These are phyloP conservation scores for Heliothis virescens DNA, from an alignment of 1,140 invertebrate genomes.

Conservation along the genomic window DNA sequence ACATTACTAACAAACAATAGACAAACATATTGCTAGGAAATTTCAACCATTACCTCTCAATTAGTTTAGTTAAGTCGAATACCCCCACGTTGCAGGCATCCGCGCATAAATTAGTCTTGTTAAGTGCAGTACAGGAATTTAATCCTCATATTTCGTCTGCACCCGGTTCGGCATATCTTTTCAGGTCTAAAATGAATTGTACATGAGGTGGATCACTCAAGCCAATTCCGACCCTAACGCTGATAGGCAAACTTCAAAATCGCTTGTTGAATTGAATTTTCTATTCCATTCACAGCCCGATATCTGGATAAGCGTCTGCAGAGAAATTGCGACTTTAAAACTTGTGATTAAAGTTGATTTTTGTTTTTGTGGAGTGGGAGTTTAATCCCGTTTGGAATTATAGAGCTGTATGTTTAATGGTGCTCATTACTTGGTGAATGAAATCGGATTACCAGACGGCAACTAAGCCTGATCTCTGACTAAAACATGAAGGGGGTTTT, in stretches of 20 bases:
- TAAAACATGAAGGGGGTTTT: conserved; percentile 61
- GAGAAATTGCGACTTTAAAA: background rate
- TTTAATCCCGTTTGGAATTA: conserved; percentile 41
- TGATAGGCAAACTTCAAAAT: conserved; percentile 42
- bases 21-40: conserved; percentile 44
- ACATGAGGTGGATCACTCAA: conserved; percentile 56
- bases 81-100: conserved; percentile 67
- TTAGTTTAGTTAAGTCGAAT: conserved; percentile 81
- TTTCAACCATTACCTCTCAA: conserved; percentile 78
- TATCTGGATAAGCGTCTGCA: conserved; percentile 8
- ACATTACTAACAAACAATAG: conserved; percentile 17
- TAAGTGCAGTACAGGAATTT: conserved; percentile 84
- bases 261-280: conserved; percentile 11
- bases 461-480: conserved; percentile 66
- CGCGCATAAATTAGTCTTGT: conserved; percentile 83
- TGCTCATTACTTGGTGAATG: conserved; percentile 73
- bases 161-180: conserved; percentile 80
- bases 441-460: conserved; percentile 71
- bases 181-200: conserved; percentile 70
- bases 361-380: background rate
- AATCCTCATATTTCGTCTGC: conserved; percentile 86
- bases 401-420: conserved; percentile 64
- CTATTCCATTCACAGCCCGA: conserved; percentile 25
- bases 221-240: conserved; percentile 62
- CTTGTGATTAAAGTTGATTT: background rate